Percentiles rank a stretch among this genome's conserved stretches.
These are phyloP conservation scores for Cantharis rufa DNA, from an alignment of 2,888 invertebrate species.

Conservation along the genomic window DNA sequence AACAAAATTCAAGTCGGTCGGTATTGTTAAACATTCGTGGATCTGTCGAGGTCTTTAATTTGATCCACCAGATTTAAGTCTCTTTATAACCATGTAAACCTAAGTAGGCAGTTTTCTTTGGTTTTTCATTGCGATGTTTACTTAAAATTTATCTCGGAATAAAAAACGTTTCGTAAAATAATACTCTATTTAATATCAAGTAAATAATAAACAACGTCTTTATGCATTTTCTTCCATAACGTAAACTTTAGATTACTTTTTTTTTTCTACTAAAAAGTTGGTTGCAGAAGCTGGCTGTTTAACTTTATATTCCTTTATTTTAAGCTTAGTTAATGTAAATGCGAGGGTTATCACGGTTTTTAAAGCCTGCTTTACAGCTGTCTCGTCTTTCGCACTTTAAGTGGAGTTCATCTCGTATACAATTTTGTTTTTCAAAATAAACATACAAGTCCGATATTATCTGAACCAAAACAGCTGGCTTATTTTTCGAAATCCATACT, in stretches of 20 bases:
- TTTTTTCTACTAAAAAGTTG: background rate
- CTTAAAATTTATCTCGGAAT: background rate
- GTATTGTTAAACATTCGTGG: background rate
- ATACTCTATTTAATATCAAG: background rate
- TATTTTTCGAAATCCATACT: too few relatives aligned
- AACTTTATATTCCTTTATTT: background rate
- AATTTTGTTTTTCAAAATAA: too few relatives aligned
- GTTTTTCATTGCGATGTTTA: background rate
- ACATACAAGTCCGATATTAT: too few relatives aligned
- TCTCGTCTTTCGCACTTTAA: background rate
- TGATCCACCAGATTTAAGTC: background rate
- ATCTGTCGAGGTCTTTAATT: background rate
- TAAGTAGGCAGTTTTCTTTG: background rate
- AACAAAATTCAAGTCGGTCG: background rate
- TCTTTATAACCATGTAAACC: background rate
- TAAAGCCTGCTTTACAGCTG: background rate
- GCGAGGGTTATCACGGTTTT: background rate
- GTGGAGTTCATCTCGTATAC: too few relatives aligned
- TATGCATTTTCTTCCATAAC: background rate
- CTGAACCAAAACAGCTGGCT: too few relatives aligned
- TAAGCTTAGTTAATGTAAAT: background rate
- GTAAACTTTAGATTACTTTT: constrained; percentile 1
- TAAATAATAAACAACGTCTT: background rate
- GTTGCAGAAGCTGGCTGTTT: background rate
- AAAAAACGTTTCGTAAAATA: background rate